Percentiles rank a stretch among this genome's conserved stretches.
Evolutionary conservation across 2,888 invertebrate genomes (phyloP).

Genomic region (Chrysolina americana): DNA sequence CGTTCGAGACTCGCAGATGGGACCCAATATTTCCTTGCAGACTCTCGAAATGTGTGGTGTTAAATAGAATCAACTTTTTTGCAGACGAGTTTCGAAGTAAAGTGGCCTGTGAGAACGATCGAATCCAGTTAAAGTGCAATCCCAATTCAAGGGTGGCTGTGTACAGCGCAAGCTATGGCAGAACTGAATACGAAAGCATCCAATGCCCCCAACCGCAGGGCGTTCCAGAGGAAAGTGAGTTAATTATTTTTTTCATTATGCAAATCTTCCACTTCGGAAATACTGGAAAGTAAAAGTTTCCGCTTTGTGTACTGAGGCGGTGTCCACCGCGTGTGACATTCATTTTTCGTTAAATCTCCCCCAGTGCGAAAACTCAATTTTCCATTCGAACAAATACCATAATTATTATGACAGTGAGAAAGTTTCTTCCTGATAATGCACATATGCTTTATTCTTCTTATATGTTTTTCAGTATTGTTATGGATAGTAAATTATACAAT

Average conservation of each 20-base stretch:
- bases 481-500: too few species aligned
- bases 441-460: too few species aligned
- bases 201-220: slow-evolving; percentile 90
- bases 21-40: slow-evolving; percentile 34
- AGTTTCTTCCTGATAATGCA: too few species aligned
- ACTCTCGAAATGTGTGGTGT: slow-evolving; percentile 37
- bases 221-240: slow-evolving; percentile 90
- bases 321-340: neutral
- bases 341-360: neutral
- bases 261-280: slow-evolving; percentile 23
- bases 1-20: neutral
- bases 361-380: neutral
- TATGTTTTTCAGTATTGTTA: too few species aligned
- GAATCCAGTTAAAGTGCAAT: slow-evolving; percentile 89
- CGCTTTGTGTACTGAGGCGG: neutral
- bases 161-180: slow-evolving; percentile 93
- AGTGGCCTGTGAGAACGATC: slow-evolving; percentile 93
- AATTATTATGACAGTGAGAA: neutral
- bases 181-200: slow-evolving; percentile 89
- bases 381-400: neutral
- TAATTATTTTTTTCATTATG: slow-evolving; percentile 39
- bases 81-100: slow-evolving; percentile 95
- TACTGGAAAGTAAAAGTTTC: slow-evolving; percentile 10
- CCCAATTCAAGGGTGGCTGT: slow-evolving; percentile 91
- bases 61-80: slow-evolving; percentile 60